Evolutionary conservation across 2,797 vertebrate species (phyloP).

Genomic region (Rhynchonycteris naso): DNA sequence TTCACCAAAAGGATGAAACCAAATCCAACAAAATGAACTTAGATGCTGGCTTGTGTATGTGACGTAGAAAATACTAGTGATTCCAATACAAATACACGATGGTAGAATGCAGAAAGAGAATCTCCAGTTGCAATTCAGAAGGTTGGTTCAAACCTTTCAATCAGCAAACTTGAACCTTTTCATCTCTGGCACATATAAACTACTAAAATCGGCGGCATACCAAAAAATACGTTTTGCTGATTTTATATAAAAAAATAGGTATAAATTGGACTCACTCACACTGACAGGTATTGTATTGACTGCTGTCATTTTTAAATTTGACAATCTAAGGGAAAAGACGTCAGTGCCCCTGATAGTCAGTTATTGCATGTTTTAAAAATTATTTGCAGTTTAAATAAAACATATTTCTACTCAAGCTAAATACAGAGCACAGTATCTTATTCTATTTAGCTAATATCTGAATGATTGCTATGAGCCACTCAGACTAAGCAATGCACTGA

Average conservation of each 20-base stretch:
- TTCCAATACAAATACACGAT: not conserved
- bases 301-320: not conserved
- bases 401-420: not conserved
- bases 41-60: not conserved
- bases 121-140: not conserved
- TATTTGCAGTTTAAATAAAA: not conserved
- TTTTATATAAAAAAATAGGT: not conserved
- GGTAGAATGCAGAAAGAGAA: constrained; percentile 18
- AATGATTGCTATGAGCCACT: not conserved
- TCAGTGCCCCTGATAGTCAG: not conserved
- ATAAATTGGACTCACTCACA: not conserved
- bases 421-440: not conserved
- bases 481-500: not conserved
- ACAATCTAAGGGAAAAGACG: not conserved
- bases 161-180: not conserved
- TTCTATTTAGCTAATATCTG: constrained; percentile 22
- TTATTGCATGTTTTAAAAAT: not conserved
- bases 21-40: not conserved
- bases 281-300: not conserved
- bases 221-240: not conserved
- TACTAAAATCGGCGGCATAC: not conserved
- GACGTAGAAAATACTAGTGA: not conserved
- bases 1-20: not conserved
- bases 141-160: not conserved
- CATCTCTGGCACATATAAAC: not conserved